phyloP scores from a whole-genome alignment of 2,113 vertebrate genomes.

The Dicrurus megarhynchus region DNA sequence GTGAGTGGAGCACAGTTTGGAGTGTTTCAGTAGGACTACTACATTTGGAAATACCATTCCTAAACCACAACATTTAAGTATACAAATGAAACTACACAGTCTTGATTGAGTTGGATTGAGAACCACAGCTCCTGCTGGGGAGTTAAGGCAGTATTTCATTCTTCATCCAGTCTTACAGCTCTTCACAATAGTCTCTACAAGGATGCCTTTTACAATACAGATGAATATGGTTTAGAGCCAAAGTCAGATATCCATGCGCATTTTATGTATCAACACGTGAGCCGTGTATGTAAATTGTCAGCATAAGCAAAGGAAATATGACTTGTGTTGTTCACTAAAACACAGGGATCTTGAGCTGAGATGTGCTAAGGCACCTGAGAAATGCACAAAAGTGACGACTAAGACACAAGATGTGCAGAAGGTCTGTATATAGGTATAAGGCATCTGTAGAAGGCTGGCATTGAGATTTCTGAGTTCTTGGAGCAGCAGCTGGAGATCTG shows the following conservation, averaged over 20 bases:
- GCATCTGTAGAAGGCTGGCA: rapidly evolving
- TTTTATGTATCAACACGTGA: background rate
- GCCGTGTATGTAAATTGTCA: rapidly evolving
- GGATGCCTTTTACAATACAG: background rate
- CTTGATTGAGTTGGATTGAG: background rate
- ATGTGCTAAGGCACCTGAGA: background rate
- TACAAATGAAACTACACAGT: background rate
- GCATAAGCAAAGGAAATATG: background rate
- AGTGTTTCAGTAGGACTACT: background rate
- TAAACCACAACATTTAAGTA: background rate
- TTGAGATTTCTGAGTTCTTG: background rate
- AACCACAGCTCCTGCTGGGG: background rate
- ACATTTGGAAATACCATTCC: background rate
- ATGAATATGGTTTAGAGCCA: background rate
- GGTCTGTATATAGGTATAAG: background rate
- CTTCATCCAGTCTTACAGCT: background rate
- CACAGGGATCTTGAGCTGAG: background rate
- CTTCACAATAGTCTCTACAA: background rate
- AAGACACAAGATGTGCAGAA: background rate
- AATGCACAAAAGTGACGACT: background rate
- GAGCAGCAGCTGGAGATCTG: background rate
- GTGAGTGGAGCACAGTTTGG: background rate
- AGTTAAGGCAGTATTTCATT: background rate
- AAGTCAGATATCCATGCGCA: background rate
- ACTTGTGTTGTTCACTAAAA: background rate